Percentiles rank a stretch among this genome's conserved stretches.
Conservation (phyloP, 92 coral and sea anemone genomes). For the Virgularia gustaviana region DNA sequence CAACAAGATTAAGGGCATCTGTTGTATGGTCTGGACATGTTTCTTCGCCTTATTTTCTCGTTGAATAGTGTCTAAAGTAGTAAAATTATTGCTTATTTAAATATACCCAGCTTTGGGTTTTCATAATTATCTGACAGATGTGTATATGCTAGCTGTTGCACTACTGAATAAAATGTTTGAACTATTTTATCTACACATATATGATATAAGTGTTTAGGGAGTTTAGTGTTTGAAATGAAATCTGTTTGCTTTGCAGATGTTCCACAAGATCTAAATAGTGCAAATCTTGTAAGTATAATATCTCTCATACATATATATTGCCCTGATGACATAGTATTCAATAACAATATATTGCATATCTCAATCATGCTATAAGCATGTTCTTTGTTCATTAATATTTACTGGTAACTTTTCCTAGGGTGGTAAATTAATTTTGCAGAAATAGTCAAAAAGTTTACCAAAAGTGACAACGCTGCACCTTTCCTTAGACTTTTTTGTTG, state of each 20-base stretch:
- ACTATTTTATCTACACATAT: too few relatives aligned
- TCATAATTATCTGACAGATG: not conserved
- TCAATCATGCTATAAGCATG: not conserved
- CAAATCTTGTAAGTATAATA: slow-evolving; percentile 12
- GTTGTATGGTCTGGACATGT: too few relatives aligned
- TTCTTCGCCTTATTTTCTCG: too few relatives aligned
- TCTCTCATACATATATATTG: not conserved
- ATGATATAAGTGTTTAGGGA: not conserved
- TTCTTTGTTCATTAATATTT: not conserved
- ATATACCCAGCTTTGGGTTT: too few relatives aligned
- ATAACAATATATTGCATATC: not conserved
- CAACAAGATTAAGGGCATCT: too few relatives aligned
- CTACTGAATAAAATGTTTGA: not conserved
- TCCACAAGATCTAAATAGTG: slow-evolving; percentile 9
- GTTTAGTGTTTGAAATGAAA: not conserved
- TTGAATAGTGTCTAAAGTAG: too few relatives aligned
- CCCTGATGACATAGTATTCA: not conserved
- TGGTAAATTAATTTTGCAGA: too few relatives aligned
- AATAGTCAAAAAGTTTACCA: too few relatives aligned
- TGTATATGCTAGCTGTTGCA: not conserved
- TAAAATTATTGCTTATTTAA: too few relatives aligned
- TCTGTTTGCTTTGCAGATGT: slow-evolving; percentile 9
- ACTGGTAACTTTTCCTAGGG: too few relatives aligned
- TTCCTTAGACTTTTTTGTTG: too few relatives aligned
- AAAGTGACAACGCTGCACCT: too few relatives aligned